A percentile compares a stretch with the other conserved stretches of the same genome.
Evolutionary conservation across 2,797 vertebrate species (phyloP).

Genomic region (Sardinella longiceps): DNA sequence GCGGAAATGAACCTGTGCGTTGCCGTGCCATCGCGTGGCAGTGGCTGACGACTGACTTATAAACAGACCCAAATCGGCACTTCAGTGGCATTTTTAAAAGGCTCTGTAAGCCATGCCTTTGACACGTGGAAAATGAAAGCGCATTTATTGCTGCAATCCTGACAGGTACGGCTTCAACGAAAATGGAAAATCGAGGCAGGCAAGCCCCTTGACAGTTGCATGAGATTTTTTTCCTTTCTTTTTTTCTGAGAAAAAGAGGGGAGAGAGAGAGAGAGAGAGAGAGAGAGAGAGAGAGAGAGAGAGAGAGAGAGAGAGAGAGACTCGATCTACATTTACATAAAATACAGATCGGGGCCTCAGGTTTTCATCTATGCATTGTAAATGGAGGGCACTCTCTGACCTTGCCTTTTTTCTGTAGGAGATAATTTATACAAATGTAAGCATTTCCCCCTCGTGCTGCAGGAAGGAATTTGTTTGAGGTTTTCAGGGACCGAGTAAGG

Average conservation of each 20-base stretch:
- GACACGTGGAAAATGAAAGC: conserved; percentile 16
- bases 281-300: neutral
- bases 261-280: neutral
- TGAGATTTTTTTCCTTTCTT: neutral
- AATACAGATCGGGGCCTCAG: neutral
- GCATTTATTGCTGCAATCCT: neutral
- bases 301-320: neutral
- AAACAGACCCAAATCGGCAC: conserved; percentile 1
- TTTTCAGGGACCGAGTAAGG: conserved; percentile 5
- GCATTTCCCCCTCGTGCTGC: neutral
- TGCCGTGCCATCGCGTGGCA: neutral
- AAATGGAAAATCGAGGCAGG: neutral
- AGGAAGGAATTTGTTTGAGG: conserved; percentile 37
- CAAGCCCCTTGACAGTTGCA: neutral
- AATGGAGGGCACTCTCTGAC: conserved; percentile 11
- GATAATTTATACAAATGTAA: conserved; percentile 37
- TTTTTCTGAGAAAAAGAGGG: neutral
- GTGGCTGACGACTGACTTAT: neutral
- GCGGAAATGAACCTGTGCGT: neutral
- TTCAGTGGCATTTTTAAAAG: conserved; percentile 6
- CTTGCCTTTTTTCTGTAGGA: conserved; percentile 26
- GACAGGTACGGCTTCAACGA: neutral
- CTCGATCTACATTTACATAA: conserved; percentile 26
- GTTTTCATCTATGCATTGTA: conserved; percentile 8
- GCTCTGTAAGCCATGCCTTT: conserved; percentile 11